These are phyloP conservation scores for Aurelia aurita DNA, from an alignment of 30 jellyfish, hydroid and myxozoan species.

Conservation along the genomic window DNA sequence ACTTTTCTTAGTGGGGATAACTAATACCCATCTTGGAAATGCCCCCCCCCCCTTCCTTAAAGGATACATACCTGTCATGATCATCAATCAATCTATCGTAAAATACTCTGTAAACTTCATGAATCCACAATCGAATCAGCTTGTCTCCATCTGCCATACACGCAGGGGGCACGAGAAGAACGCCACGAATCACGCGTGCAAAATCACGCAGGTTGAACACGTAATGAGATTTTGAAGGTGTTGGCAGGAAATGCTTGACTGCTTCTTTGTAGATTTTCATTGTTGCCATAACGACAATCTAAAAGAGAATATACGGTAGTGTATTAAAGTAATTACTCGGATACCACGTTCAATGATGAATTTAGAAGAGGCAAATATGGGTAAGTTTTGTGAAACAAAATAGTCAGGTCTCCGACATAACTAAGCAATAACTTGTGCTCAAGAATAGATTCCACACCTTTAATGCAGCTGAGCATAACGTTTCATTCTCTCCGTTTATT, in stretches of 20 bases:
- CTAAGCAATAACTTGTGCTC: too few species aligned
- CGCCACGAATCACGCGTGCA: slow-evolving; percentile 97
- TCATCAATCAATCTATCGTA: slow-evolving; percentile 97
- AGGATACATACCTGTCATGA: slow-evolving; percentile 63
- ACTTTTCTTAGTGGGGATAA: too few species aligned
- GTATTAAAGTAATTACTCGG: too few species aligned
- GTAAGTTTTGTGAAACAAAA: too few species aligned
- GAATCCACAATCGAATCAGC: slow-evolving; percentile 97
- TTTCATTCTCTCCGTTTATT: too few species aligned
- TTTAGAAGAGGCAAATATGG: too few species aligned
- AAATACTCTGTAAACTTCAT: slow-evolving; percentile 96
- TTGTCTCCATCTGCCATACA: slow-evolving; percentile 91
- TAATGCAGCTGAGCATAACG: too few species aligned
- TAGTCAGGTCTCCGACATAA: too few species aligned
- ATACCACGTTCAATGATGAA: too few species aligned
- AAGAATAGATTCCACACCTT: too few species aligned
- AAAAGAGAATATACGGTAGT: neutral
- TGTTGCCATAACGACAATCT: slow-evolving; percentile 99
- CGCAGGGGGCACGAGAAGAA: slow-evolving; percentile 91
- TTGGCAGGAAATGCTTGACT: slow-evolving; percentile 88
- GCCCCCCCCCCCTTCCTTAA: too few species aligned
- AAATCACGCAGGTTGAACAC: slow-evolving; percentile 96
- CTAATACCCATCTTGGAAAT: too few species aligned
- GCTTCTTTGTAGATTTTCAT: slow-evolving; percentile 98
- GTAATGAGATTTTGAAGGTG: slow-evolving; percentile 98